These are phyloP conservation scores for Melanotaenia nigrans DNA, from an alignment of 2,797 vertebrate genomes.

Conservation along the genomic window DNA sequence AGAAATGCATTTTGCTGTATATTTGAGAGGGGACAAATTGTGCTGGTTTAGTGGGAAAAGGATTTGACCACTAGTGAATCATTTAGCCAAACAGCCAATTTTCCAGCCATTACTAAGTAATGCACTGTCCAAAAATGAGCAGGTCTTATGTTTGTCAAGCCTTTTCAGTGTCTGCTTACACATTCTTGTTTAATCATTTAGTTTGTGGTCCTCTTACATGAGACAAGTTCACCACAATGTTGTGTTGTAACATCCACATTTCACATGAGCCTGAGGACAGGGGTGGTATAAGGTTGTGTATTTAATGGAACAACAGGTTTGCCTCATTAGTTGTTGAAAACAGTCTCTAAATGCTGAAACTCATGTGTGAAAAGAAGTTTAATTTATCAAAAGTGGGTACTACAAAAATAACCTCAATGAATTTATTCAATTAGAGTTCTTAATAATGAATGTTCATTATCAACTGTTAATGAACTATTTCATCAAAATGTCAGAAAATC, in stretches of 20 bases:
- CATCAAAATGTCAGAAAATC: too few species aligned
- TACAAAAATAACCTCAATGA: too few species aligned
- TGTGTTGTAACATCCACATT: constrained; percentile 19
- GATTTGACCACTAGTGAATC: background rate
- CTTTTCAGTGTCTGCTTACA: background rate
- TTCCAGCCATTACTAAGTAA: background rate
- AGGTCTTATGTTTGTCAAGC: background rate
- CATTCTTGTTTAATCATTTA: background rate
- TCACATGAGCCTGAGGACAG: constrained; percentile 24
- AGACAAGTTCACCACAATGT: background rate
- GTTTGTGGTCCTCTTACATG: background rate
- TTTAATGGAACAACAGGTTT: constrained; percentile 26
- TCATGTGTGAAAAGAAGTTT: too few species aligned
- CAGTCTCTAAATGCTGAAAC: too few species aligned
- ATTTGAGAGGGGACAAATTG: background rate
- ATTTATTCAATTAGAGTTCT: too few species aligned
- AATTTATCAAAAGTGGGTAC: too few species aligned
- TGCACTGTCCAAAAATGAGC: background rate
- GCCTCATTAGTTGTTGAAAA: background rate
- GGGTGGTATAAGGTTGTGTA: constrained; percentile 34
- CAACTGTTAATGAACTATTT: too few species aligned
- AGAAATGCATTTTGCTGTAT: background rate
- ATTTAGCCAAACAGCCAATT: background rate
- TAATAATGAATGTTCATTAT: too few species aligned
- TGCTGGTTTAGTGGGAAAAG: background rate